Conservation (phyloP, 2,888 invertebrate species). For the Stenotaenia linearis region DNA sequence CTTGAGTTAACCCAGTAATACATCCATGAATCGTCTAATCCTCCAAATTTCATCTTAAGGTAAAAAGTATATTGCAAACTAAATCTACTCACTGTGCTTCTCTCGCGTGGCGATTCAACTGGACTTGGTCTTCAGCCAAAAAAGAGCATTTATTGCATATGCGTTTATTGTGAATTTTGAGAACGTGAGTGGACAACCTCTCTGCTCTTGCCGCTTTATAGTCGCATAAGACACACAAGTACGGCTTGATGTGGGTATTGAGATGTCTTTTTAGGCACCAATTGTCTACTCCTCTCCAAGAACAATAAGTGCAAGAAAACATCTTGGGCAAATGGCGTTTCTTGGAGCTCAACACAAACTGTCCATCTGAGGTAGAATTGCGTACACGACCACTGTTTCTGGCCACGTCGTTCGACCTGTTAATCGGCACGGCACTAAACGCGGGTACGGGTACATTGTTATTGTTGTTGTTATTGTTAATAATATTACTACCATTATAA, state of each 20-base stretch:
- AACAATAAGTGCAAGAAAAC: constrained; percentile 81
- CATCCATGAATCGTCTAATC: too few species aligned
- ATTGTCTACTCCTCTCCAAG: constrained; percentile 88
- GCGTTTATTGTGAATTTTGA: constrained; percentile 85
- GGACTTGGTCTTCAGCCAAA: constrained; percentile 74
- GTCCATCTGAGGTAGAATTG: constrained; percentile 21
- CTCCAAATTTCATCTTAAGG: too few species aligned
- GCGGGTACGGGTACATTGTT: constrained; percentile 43
- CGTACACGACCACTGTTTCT: constrained; percentile 27
- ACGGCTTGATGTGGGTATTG: constrained; percentile 88
- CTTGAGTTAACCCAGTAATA: too few species aligned
- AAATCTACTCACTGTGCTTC: constrained; percentile 49
- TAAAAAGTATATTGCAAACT: not conserved
- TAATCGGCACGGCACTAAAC: constrained; percentile 42
- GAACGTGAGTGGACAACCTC: constrained; percentile 78
- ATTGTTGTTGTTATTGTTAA: constrained; percentile 33
- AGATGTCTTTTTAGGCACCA: constrained; percentile 89
- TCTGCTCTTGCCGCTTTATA: constrained; percentile 90
- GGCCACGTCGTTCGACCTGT: constrained; percentile 36
- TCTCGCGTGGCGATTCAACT: constrained; percentile 65
- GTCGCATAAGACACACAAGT: constrained; percentile 82
- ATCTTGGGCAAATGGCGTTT: constrained; percentile 57
- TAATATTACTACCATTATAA: not conserved
- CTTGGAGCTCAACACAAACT: constrained; percentile 43
- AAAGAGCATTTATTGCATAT: constrained; percentile 83